These are phyloP conservation scores for Polietes domitor DNA, from an alignment of 2,888 invertebrate species.

Conservation along the genomic window DNA sequence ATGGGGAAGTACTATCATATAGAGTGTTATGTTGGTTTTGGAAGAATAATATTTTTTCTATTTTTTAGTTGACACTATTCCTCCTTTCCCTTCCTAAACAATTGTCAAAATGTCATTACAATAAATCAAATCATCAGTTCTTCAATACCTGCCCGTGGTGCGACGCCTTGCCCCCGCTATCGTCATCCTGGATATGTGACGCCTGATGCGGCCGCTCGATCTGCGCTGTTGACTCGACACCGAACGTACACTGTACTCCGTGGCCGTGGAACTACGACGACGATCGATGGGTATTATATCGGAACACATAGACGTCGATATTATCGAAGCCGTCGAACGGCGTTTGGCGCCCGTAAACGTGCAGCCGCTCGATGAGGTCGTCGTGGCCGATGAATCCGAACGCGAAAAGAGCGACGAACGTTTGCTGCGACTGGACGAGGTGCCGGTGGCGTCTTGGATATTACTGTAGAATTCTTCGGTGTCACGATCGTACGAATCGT, in stretches of 20 bases:
- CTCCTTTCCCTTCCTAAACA: too few species aligned
- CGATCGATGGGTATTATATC: conserved; percentile 78
- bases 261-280: conserved; percentile 77
- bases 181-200: conserved; percentile 79
- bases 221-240: conserved; percentile 74
- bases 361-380: conserved; percentile 79
- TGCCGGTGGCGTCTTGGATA: conserved; percentile 75
- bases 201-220: conserved; percentile 79
- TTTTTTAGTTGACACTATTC: too few species aligned
- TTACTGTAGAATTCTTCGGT: conserved; percentile 79
- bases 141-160: conserved; percentile 80
- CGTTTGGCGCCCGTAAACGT: conserved; percentile 79
- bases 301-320: conserved; percentile 80
- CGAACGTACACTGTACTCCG: conserved; percentile 77
- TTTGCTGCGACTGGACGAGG: conserved; percentile 75
- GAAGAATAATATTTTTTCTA: too few species aligned
- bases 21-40: too few species aligned
- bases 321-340: conserved; percentile 79
- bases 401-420: conserved; percentile 80
- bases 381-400: conserved; percentile 80
- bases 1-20: too few species aligned
- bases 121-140: too few species aligned
- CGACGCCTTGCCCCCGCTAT: conserved; percentile 80
- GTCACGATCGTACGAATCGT: conserved; percentile 76
- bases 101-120: too few species aligned